These are phyloP conservation scores for Cichladusa arquata DNA, from an alignment of 2,113 vertebrate species.

Conservation along the genomic window DNA sequence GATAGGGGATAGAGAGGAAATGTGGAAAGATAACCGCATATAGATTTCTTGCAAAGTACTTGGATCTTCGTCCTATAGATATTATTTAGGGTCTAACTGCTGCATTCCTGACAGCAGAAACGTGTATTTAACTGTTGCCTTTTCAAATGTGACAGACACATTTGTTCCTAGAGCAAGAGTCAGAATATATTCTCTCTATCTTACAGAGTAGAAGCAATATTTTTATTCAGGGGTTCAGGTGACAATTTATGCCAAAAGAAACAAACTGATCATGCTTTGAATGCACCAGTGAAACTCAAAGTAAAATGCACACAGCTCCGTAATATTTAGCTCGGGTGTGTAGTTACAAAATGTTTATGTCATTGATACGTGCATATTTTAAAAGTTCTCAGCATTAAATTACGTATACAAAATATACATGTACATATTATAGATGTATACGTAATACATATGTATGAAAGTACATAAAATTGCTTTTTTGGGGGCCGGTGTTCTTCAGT, in stretches of 20 bases:
- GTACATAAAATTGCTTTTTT: background rate
- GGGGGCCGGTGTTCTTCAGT: background rate
- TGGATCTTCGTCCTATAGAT: background rate
- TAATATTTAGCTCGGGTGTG: background rate
- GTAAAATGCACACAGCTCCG: background rate
- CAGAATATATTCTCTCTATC: slow-evolving; percentile 22
- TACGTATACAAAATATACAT: background rate
- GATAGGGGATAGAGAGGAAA: slow-evolving; percentile 9
- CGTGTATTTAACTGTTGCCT: slow-evolving; percentile 52
- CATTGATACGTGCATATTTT: background rate
- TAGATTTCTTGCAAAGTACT: slow-evolving; percentile 1
- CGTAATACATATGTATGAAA: background rate
- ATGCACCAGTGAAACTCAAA: background rate
- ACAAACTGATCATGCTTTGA: slow-evolving; percentile 25
- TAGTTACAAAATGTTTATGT: background rate
- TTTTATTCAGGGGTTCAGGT: slow-evolving; percentile 52
- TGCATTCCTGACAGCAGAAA: slow-evolving; percentile 65
- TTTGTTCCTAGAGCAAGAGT: slow-evolving; percentile 26
- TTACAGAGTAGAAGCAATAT: slow-evolving; percentile 41
- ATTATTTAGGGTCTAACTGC: slow-evolving; percentile 50
- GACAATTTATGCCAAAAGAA: slow-evolving; percentile 51
- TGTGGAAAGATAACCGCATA: slow-evolving; percentile 4
- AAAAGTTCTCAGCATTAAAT: background rate
- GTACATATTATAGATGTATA: background rate
- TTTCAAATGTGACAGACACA: slow-evolving; percentile 57